Conservation (phyloP, 2,888 invertebrate genomes). For the Drosophila borealis region DNA sequence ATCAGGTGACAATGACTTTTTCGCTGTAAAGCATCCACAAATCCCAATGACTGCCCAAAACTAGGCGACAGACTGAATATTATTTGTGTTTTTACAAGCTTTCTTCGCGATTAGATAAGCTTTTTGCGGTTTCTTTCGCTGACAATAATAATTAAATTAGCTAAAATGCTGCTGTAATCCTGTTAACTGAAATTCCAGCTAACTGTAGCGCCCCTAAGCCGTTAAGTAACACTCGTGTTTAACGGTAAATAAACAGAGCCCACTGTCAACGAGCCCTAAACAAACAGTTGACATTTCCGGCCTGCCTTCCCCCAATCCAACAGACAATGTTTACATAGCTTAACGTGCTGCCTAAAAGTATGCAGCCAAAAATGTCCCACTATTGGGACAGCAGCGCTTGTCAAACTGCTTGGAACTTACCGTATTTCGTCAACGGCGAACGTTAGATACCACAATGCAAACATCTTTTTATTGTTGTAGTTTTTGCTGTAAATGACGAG, state of each 20-base stretch:
- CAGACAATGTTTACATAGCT: background rate
- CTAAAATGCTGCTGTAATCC: background rate
- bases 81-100: slow-evolving; percentile 6
- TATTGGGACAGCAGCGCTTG: slow-evolving; percentile 1
- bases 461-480: slow-evolving; percentile 70
- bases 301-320: too few relatives aligned
- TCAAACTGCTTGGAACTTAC: slow-evolving; percentile 74
- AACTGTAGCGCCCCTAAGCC: background rate
- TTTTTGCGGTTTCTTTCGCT: background rate
- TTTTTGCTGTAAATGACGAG: slow-evolving; percentile 67
- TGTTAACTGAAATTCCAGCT: background rate
- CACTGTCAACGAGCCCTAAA: background rate
- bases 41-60: slow-evolving; percentile 23
- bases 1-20: slow-evolving; percentile 52
- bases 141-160: too few relatives aligned
- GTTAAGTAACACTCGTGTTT: background rate
- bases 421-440: slow-evolving; percentile 84
- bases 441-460: slow-evolving; percentile 84
- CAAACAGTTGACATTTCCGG: background rate
- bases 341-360: slow-evolving; percentile 32
- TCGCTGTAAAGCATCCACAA: background rate
- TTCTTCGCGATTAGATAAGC: slow-evolving; percentile 29
- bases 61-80: background rate
- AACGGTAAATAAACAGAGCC: background rate
- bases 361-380: slow-evolving; percentile 13